Evolutionary conservation across 2,113 vertebrate genomes (phyloP), one percentile per base, ranked within the genome.

Genomic region (Pelobates fuscus): DNA sequence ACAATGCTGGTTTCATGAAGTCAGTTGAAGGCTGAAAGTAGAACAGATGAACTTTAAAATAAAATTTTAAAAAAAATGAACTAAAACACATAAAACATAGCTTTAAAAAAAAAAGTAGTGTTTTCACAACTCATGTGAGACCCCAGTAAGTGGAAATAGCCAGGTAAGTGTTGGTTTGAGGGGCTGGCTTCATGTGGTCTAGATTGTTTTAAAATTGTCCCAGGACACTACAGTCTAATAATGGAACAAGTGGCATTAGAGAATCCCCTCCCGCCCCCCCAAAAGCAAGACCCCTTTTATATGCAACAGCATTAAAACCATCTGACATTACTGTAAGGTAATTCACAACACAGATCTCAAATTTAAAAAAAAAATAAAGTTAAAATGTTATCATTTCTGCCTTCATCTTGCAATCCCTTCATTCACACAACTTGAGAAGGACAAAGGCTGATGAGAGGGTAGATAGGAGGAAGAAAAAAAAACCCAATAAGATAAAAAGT

Each of bases 1-100:
- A 89, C 88, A 83, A 86, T 86, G 87, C 91, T 92, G 92, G 92
- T 81, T 87, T 89, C 73, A 86, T 84, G 88, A 85, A 85, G 68
- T 84, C 81, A 78, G 17, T 80, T 80, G 79, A 84, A 89, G 86
- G 83, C 85, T 82, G 78, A 65, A 72, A 78, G 12, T 69, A 59
- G 69, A 80, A 78, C 65, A 79, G 77, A 57, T 78, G 76, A 85
- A 89, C 84, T 87, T 71, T 26, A 77, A 63, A 18, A 71, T 27
- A 29, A 64, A 59, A 12, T 1, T 10, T 25, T 12, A 71, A 23
- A n/a, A 25, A 21, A 8, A 37, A 37, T 1, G 10, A 37, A 37
- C 5, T 1, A 37, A 37, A 37, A 60, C 17, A 17, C 8, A 64
- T 65, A 77, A 80, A 27, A 32, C 10, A 10, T 32, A 32, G 10